phyloP scores from a whole-genome alignment of 1,140 invertebrate genomes.

The Zaprionus africanus region DNA sequence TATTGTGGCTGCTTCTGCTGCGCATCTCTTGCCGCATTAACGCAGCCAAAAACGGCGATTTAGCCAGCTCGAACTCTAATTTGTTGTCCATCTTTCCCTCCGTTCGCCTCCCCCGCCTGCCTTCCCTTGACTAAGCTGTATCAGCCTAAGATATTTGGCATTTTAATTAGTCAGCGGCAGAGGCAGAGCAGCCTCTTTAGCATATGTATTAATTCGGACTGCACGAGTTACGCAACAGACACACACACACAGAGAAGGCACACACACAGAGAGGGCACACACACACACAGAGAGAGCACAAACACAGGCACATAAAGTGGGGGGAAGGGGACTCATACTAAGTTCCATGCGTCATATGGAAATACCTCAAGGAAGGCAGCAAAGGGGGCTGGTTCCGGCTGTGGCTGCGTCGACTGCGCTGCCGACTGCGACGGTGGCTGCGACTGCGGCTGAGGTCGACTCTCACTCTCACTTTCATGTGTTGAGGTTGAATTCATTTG shows the following conservation, averaged over 20 bases:
- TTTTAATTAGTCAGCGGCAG: conserved; percentile 40
- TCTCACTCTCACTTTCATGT: conserved; percentile 36
- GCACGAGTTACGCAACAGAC: conserved; percentile 40
- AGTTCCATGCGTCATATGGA: conserved; percentile 13
- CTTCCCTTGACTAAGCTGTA: not conserved
- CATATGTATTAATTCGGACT: conserved; percentile 42
- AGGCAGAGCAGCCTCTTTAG: conserved; percentile 27
- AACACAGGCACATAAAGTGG: not conserved
- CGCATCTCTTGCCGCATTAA: conserved; percentile 41
- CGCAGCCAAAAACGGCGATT: conserved; percentile 32
- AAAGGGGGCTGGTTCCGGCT: conserved; percentile 62
- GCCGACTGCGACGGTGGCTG: conserved; percentile 61
- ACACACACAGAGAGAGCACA: conserved; percentile 3
- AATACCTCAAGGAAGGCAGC: not conserved
- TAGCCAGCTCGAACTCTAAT: conserved; percentile 28
- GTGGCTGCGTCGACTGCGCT: conserved; percentile 39
- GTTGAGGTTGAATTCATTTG: conserved; percentile 54
- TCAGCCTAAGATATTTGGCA: conserved; percentile 10
- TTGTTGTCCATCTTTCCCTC: conserved; percentile 7
- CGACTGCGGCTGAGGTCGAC: conserved; percentile 43
- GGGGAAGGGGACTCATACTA: no score
- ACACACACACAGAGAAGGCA: not conserved
- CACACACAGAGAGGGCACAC: no score
- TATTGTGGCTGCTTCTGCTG: conserved; percentile 17
- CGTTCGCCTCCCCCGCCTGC: not conserved